phyloP scores from a whole-genome alignment of 2,888 invertebrate genomes.

The Drosophila multiciliata region DNA sequence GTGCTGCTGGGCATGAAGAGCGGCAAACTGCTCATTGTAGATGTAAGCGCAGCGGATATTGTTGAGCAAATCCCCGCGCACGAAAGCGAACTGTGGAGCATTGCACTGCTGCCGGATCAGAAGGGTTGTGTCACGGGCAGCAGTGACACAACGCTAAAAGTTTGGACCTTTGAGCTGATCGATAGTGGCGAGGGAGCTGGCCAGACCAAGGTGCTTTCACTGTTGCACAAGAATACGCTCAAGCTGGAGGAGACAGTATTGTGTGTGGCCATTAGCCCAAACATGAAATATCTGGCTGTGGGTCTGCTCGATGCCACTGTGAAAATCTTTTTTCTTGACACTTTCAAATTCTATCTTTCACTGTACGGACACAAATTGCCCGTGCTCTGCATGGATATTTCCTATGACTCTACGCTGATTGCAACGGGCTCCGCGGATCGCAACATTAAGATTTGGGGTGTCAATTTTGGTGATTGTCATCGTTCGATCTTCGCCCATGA shows the following conservation, averaged over 20 bases:
- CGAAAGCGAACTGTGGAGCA: slow-evolving; percentile 90
- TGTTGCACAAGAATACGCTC: slow-evolving; percentile 92
- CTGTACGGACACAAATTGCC: slow-evolving; percentile 98
- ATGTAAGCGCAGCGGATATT: slow-evolving; percentile 92
- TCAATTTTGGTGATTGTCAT: slow-evolving; percentile 99
- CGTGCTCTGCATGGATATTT: slow-evolving; percentile 96
- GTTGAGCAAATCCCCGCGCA: slow-evolving; percentile 94
- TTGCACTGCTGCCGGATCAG: slow-evolving; percentile 92
- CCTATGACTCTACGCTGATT: slow-evolving; percentile 93
- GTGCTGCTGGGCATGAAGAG: slow-evolving; percentile 94
- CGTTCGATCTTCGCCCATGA: slow-evolving; percentile 98
- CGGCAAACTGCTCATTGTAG: slow-evolving; percentile 93
- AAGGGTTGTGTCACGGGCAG: slow-evolving; percentile 94
- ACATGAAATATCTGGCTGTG: slow-evolving; percentile 94
- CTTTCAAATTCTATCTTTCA: slow-evolving; percentile 97
- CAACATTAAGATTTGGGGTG: slow-evolving; percentile 98
- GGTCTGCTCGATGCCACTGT: slow-evolving; percentile 97
- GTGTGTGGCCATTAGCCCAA: slow-evolving; percentile 92
- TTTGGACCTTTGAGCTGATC: slow-evolving; percentile 97
- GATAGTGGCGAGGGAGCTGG: slow-evolving; percentile 87
- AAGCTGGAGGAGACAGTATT: slow-evolving; percentile 95
- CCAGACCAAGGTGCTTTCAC: slow-evolving; percentile 88
- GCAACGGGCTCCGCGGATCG: slow-evolving; percentile 98
- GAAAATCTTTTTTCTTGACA: slow-evolving; percentile 97
- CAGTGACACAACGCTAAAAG: slow-evolving; percentile 94